These are phyloP conservation scores for Ichneumon xanthorius DNA, from an alignment of 2,888 invertebrate genomes.

Conservation along the genomic window DNA sequence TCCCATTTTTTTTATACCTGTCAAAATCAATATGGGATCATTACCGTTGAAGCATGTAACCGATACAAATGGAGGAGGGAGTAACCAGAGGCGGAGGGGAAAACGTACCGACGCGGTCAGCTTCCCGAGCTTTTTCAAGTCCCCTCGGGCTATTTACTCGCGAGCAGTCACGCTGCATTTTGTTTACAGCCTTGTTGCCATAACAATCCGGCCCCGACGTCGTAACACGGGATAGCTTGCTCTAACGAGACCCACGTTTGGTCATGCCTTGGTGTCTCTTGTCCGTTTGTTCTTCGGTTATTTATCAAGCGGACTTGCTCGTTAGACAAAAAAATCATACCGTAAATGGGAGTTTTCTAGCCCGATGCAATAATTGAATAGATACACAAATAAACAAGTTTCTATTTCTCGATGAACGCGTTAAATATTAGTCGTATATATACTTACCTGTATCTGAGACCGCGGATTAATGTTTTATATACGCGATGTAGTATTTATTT, in stretches of 20 bases:
- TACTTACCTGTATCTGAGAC: constrained; percentile 10
- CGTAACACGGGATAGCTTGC: constrained; percentile 61
- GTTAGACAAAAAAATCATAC: constrained; percentile 39
- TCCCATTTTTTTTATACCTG: constrained; percentile 34
- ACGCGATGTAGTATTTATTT: constrained; percentile 2
- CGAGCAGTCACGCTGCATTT: constrained; percentile 80
- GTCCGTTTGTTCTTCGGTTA: constrained; percentile 45
- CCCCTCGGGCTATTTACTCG: constrained; percentile 76
- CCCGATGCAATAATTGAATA: constrained; percentile 7
- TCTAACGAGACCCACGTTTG: constrained; percentile 66
- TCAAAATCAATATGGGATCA: constrained; percentile 73
- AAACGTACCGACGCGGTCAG: constrained; percentile 44
- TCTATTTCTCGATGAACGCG: not conserved
- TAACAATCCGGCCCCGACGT: constrained; percentile 75
- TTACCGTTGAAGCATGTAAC: constrained; percentile 74
- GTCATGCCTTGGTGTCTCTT: constrained; percentile 66
- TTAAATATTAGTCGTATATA: not conserved
- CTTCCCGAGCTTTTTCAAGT: constrained; percentile 70
- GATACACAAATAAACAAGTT: constrained; percentile 11
- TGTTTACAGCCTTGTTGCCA: constrained; percentile 81
- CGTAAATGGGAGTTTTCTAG: constrained; percentile 15
- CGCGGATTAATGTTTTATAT: constrained; percentile 26
- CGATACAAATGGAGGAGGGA: constrained; percentile 72
- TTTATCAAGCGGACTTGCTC: constrained; percentile 37
- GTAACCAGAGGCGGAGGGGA: constrained; percentile 31